A percentile compares a stretch with the other conserved stretches of the same genome.
Evolutionary conservation across 2,888 invertebrate species (phyloP).

Genomic region (Villa cingulata): DNA sequence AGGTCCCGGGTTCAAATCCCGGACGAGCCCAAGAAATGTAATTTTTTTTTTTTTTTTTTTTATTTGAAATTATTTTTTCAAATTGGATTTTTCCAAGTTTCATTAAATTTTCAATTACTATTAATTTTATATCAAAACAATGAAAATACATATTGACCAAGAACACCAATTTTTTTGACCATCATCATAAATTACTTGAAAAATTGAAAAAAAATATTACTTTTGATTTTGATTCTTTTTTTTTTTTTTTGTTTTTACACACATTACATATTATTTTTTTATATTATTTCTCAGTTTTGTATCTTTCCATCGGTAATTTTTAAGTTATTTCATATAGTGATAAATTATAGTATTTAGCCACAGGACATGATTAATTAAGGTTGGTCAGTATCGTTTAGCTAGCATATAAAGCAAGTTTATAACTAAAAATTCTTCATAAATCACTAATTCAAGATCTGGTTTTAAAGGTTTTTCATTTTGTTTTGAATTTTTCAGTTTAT

Average conservation of each 20-base stretch:
- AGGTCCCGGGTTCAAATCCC: constrained; percentile 40
- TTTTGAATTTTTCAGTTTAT: too few species aligned
- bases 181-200: too few species aligned
- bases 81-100: too few species aligned
- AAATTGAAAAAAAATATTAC: too few species aligned
- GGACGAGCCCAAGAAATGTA: constrained; percentile 32
- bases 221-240: too few species aligned
- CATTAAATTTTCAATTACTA: too few species aligned
- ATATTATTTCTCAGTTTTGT: not conserved
- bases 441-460: not conserved
- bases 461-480: too few species aligned
- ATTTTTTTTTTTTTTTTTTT: constrained; percentile 8
- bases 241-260: too few species aligned
- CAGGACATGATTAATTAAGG: not conserved
- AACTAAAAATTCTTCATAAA: constrained; percentile 6
- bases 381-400: not conserved
- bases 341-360: constrained; percentile 8
- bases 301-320: constrained; percentile 3
- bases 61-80: not conserved
- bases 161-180: too few species aligned
- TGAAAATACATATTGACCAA: too few species aligned
- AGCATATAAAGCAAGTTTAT: not conserved
- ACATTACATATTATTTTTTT: too few species aligned
- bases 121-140: too few species aligned
- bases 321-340: not conserved